phyloP scores from a whole-genome alignment of 2,113 vertebrate genomes.

The Amphiprion ocellaris region DNA sequence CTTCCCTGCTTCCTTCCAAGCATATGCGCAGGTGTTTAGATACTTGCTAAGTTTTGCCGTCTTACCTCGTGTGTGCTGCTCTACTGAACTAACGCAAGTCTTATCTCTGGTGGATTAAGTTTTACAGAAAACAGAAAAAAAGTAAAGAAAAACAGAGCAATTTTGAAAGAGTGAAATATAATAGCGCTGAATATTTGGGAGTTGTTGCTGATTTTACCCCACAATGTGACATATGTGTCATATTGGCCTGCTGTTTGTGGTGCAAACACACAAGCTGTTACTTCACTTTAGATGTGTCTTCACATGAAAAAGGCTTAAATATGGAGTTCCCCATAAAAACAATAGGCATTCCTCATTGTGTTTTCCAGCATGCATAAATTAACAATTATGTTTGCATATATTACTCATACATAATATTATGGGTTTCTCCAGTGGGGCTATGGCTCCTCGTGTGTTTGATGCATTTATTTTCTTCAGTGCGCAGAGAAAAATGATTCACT shows the following conservation, averaged over 20 bases:
- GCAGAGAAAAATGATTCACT: constrained; percentile 32
- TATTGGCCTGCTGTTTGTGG: background rate
- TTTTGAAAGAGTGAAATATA: too few relatives aligned
- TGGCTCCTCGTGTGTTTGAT: constrained; percentile 14
- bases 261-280: background rate
- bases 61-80: constrained; percentile 39
- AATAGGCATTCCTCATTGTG: background rate
- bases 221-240: background rate
- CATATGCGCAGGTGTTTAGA: constrained; percentile 53
- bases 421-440: background rate
- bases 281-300: too few relatives aligned
- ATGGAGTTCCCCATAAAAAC: background rate
- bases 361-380: background rate
- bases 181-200: background rate
- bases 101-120: constrained; percentile 45
- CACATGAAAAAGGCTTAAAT: background rate
- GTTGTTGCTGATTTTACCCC: too few relatives aligned
- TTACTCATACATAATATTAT: background rate
- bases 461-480: constrained; percentile 16
- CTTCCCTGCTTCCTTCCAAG: background rate
- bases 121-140: background rate
- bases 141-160: background rate
- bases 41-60: constrained; percentile 17
- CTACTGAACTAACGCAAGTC: constrained; percentile 22
- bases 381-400: background rate